These are phyloP conservation scores for Nothocercus nigrocapillus DNA, from an alignment of 2,113 vertebrate genomes.

Conservation along the genomic window DNA sequence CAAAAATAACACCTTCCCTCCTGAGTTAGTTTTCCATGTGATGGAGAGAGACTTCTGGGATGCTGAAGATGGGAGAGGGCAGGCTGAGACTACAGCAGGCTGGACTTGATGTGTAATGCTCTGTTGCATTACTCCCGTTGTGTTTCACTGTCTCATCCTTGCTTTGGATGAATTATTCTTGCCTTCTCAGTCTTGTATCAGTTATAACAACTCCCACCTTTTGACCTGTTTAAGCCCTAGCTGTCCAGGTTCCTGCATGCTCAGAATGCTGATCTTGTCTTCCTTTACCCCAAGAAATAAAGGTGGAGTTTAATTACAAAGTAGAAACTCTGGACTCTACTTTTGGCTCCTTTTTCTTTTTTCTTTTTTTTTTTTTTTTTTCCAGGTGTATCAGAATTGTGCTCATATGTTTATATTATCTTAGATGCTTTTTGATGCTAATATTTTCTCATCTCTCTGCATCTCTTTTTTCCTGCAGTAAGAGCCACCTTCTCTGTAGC, in stretches of 20 bases:
- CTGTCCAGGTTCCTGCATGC: not conserved
- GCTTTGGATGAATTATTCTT: not conserved
- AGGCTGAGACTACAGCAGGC: not conserved
- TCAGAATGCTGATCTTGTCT: not conserved
- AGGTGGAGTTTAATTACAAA: not conserved
- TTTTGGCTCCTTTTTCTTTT: not conserved
- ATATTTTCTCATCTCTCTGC: not conserved
- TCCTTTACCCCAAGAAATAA: not conserved
- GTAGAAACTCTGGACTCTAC: not conserved
- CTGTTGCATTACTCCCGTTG: not conserved
- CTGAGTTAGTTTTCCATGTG: not conserved
- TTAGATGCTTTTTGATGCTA: not conserved
- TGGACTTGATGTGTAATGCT: not conserved
- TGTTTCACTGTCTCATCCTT: not conserved
- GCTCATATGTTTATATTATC: not conserved
- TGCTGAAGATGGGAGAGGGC: not conserved
- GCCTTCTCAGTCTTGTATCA: not conserved
- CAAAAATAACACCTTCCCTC: not conserved
- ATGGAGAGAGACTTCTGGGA: not conserved
- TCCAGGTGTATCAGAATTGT: not conserved
- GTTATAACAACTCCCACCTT: not conserved
- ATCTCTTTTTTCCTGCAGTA: not conserved
- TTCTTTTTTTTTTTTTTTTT: not conserved
- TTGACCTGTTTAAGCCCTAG: not conserved
- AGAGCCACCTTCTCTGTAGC: not conserved